Conservation (phyloP, 2,888 invertebrate species). For the Galerucella pusilla region DNA sequence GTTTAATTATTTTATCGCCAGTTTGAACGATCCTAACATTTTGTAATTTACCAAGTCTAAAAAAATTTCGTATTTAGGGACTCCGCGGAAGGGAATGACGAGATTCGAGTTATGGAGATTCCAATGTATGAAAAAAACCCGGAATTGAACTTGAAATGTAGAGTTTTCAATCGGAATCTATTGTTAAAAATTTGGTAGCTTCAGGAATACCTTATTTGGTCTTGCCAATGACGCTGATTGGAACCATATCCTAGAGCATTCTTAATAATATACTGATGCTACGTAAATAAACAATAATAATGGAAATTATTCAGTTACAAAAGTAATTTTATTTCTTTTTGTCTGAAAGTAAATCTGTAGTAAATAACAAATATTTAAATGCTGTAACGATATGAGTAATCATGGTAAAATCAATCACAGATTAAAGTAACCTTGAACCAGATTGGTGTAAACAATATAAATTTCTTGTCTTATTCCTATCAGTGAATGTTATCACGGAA, state of each 20-base stretch:
- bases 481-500: background rate
- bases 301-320: too few relatives aligned
- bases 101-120: too few relatives aligned
- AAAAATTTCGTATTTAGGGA: too few relatives aligned
- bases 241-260: background rate
- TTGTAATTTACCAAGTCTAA: too few relatives aligned
- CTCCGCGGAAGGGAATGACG: too few relatives aligned
- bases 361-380: conserved; percentile 1
- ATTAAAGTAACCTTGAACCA: conserved; percentile 9
- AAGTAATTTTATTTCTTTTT: background rate
- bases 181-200: background rate
- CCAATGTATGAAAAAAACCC: background rate
- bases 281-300: background rate
- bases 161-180: background rate
- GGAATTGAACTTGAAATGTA: background rate
- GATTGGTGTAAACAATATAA: background rate
- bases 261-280: background rate
- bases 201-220: conserved; percentile 3
- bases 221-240: background rate
- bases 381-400: background rate
- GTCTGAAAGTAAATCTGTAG: background rate
- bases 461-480: background rate
- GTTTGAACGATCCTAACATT: too few relatives aligned
- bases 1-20: too few relatives aligned
- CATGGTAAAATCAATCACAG: background rate